Conservation (phyloP, 2,113 vertebrate genomes). For the Megaptera novaeangliae region DNA sequence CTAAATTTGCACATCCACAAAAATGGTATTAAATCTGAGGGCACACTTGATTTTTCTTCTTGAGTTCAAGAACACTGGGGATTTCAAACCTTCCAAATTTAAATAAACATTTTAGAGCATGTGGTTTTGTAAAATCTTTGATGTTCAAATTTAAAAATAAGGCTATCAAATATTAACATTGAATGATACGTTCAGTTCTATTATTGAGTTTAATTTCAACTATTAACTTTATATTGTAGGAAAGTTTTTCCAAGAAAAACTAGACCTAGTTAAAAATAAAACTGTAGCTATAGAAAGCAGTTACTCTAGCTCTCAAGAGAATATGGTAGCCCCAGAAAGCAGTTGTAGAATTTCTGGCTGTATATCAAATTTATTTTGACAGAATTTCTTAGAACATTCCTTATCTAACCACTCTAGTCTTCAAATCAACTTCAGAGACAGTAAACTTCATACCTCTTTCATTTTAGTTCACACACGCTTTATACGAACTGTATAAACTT, state of each 20-base stretch:
- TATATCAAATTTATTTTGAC: conserved; percentile 40
- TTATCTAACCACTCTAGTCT: neutral
- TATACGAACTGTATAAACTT: neutral
- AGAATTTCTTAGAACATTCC: conserved; percentile 41
- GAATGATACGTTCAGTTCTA: neutral
- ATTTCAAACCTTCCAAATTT: neutral
- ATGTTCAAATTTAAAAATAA: conserved; percentile 17
- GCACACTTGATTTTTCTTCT: neutral
- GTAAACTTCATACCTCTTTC: neutral
- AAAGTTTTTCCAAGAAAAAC: conserved; percentile 39
- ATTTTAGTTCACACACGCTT: neutral
- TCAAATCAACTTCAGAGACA: conserved; percentile 1
- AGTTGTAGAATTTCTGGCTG: conserved; percentile 39
- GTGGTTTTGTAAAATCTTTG: neutral
- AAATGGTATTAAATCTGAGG: neutral
- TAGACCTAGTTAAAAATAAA: conserved; percentile 55
- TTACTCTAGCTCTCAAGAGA: conserved; percentile 26
- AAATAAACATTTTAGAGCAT: neutral
- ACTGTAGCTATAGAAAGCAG: conserved; percentile 30
- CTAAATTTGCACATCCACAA: neutral
- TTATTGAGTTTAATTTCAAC: neutral
- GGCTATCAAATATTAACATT: neutral
- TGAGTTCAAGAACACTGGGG: neutral
- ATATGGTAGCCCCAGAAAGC: neutral
- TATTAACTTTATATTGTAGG: neutral